phyloP scores from a whole-genome alignment of 2,797 vertebrate species.

The Decapterus maruadsi region DNA sequence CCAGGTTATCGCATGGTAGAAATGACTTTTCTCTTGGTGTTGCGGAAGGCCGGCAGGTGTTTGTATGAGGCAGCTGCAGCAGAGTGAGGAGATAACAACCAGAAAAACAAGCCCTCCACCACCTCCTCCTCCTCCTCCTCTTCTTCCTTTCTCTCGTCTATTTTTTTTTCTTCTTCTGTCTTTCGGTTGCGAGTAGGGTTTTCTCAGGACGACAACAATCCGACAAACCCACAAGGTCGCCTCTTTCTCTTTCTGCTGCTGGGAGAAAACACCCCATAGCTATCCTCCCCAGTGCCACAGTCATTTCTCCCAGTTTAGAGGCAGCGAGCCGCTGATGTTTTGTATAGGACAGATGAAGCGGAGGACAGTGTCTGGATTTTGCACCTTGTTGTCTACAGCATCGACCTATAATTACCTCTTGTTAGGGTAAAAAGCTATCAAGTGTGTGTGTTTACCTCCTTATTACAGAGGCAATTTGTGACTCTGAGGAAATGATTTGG shows the following conservation, averaged over 20 bases:
- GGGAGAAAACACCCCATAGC: background rate
- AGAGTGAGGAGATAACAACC: constrained; percentile 78
- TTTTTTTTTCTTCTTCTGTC: constrained; percentile 35
- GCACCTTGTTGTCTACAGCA: constrained; percentile 41
- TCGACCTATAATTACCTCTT: constrained; percentile 61
- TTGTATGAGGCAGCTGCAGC: constrained; percentile 74
- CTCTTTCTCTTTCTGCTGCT: constrained; percentile 39
- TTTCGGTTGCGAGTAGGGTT: background rate
- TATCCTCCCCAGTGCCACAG: background rate
- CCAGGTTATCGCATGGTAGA: constrained; percentile 56
- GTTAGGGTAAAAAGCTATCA: constrained; percentile 42
- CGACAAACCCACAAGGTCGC: constrained; percentile 64
- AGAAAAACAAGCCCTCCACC: constrained; percentile 65
- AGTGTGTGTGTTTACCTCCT: background rate
- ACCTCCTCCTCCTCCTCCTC: constrained; percentile 52
- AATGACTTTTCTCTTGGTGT: constrained; percentile 62
- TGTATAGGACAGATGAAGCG: constrained; percentile 15
- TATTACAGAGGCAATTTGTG: background rate
- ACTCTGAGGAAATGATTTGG: background rate
- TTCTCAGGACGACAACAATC: constrained; percentile 56
- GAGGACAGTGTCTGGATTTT: constrained; percentile 26
- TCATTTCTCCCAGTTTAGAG: background rate
- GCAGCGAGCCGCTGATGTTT: constrained; percentile 43
- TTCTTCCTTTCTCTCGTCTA: constrained; percentile 11
- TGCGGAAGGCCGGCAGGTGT: constrained; percentile 76